phyloP scores from a whole-genome alignment of 2,113 vertebrate species.

The Columba janthina region DNA sequence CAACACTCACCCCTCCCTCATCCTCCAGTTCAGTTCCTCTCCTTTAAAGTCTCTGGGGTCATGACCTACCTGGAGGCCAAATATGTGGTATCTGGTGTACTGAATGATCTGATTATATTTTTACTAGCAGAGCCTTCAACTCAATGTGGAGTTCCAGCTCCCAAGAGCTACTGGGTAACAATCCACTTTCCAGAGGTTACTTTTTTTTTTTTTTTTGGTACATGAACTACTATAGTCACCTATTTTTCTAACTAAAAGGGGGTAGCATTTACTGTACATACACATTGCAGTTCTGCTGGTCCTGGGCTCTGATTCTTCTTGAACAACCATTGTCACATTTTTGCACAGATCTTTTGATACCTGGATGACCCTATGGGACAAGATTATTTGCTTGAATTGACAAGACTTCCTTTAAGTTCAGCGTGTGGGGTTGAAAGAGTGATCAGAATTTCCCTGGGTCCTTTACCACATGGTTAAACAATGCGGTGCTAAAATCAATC shows the following conservation, averaged over 20 bases:
- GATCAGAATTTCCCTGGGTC: not conserved
- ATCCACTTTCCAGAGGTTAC: not conserved
- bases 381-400: not conserved
- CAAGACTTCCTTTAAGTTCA: not conserved
- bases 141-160: not conserved
- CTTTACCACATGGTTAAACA: not conserved
- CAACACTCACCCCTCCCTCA: conserved; percentile 49
- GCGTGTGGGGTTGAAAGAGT: not conserved
- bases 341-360: not conserved
- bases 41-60: conserved; percentile 66
- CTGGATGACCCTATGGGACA: not conserved
- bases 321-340: not conserved
- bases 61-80: conserved; percentile 66
- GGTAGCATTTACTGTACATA: not conserved
- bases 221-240: not conserved
- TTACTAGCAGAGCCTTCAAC: conserved; percentile 21
- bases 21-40: conserved; percentile 59
- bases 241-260: not conserved
- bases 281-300: not conserved
- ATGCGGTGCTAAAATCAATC: not conserved
- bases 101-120: conserved; percentile 62
- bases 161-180: not conserved
- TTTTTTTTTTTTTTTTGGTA: not conserved
- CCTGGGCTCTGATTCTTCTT: not conserved
- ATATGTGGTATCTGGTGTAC: conserved; percentile 51